phyloP scores from a whole-genome alignment of 1,140 invertebrate species.

The Formica exsecta region DNA sequence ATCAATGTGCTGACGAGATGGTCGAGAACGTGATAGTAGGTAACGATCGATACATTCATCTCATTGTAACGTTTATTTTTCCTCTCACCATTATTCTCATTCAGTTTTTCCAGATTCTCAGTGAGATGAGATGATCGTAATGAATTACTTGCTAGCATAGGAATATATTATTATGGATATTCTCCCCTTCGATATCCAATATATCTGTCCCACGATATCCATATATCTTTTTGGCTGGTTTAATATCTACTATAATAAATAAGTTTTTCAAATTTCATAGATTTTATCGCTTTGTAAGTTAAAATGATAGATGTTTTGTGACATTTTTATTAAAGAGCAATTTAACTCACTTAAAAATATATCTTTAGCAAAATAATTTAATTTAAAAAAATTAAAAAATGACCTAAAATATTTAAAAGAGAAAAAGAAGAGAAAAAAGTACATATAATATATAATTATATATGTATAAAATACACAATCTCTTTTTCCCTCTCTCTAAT shows the following conservation, averaged over 20 bases:
- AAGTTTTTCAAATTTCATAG: neutral
- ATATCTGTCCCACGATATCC: neutral
- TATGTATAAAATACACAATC: too few species aligned
- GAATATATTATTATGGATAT: constrained; percentile 3
- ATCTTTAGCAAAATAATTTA: too few species aligned
- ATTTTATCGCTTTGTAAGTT: neutral
- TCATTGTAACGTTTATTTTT: constrained; percentile 17
- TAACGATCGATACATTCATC: constrained; percentile 47
- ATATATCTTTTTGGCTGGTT: neutral
- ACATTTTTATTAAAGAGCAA: neutral
- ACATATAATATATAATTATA: too few species aligned
- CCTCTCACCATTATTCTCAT: constrained; percentile 20
- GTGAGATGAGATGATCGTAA: constrained; percentile 9
- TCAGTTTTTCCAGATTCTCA: constrained; percentile 13
- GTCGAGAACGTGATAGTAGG: neutral
- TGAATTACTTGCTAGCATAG: constrained; percentile 2
- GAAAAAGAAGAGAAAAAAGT: too few species aligned
- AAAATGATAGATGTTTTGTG: neutral
- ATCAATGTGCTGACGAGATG: constrained; percentile 39
- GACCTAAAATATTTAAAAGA: too few species aligned
- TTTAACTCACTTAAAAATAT: neutral
- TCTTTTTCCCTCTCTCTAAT: neutral
- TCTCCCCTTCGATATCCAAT: neutral
- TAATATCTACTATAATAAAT: neutral
- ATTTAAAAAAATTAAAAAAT: too few species aligned